Evolutionary conservation across 2,797 vertebrate genomes (phyloP), one percentile per base, ranked within the genome.

Genomic region (Bufotes viridis): DNA sequence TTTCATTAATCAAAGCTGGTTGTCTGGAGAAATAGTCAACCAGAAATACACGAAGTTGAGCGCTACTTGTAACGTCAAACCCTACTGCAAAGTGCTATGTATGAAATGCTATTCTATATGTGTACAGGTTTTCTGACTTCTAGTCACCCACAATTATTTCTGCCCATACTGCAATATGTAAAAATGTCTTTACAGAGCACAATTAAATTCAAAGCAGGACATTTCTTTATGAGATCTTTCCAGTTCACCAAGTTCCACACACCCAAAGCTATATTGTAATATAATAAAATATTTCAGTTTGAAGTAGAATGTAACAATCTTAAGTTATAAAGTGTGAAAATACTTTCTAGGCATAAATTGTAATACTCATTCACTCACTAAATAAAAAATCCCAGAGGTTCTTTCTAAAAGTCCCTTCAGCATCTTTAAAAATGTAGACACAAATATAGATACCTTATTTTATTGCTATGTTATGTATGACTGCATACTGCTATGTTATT

Each of bases 101-200:
- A 61, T 61, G 1, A 8, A n/a, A 65, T n/a, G 8, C 65, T 69
- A 49, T 51, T 75, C 9, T 75, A 11, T 51, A 49, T 49, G 22
- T 74, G 34, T 22, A 22, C 34, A 49, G 51, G 69, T 70, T 15
- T 26, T 70, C 29, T 70, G 29, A 72, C 26, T 34, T 29, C 15
- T 18, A 18, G 72, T 12, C 42, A n/a, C 34, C 18, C 42, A 49
- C 34, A 51, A 51, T 75, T 75, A 74, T 75, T 51, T 75, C 72
- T 74, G 72, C 12, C 72, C 72, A 75, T 42, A 75, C 22, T 51
- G 72, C 72, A 75, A 75, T 75, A 75, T 51, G 34, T 22, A 75
- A 75, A 75, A 75, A 75, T 51, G 72, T 75, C 72, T 51, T 49
- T 51, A 49, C 11, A 51, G 34, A 7, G 14, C 10, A 75, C 10